phyloP scores from a whole-genome alignment of 2,113 vertebrate genomes.

The Herpailurus yagouaroundi region DNA sequence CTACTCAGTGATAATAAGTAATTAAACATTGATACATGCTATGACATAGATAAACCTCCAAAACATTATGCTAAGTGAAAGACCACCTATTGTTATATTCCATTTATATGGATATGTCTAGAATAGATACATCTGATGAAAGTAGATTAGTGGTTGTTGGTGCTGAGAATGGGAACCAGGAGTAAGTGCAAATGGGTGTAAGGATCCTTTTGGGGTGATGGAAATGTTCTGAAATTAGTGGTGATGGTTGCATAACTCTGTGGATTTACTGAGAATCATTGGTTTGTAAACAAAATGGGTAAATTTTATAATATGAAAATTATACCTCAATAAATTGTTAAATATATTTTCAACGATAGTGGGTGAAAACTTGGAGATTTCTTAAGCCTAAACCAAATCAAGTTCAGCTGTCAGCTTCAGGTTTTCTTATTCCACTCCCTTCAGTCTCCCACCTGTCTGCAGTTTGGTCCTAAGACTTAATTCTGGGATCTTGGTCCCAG shows the following conservation, averaged over 20 bases:
- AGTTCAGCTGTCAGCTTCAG: neutral
- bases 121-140: neutral
- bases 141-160: neutral
- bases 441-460: neutral
- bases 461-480: constrained; percentile 29
- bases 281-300: neutral
- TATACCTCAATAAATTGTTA: neutral
- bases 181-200: neutral
- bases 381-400: constrained; percentile 2
- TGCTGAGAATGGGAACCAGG: neutral
- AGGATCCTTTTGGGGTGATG: neutral
- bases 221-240: neutral
- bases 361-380: constrained; percentile 20
- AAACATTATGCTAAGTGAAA: constrained; percentile 32
- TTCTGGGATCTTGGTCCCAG: neutral
- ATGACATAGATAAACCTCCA: neutral
- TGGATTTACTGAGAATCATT: neutral
- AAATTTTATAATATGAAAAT: neutral
- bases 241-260: neutral
- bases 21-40: neutral
- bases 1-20: neutral
- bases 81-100: neutral
- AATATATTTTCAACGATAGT: neutral
- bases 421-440: neutral
- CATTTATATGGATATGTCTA: neutral